Evolutionary conservation across 2,888 invertebrate species (phyloP).

Genomic region (Lasioglossum marginatum): DNA sequence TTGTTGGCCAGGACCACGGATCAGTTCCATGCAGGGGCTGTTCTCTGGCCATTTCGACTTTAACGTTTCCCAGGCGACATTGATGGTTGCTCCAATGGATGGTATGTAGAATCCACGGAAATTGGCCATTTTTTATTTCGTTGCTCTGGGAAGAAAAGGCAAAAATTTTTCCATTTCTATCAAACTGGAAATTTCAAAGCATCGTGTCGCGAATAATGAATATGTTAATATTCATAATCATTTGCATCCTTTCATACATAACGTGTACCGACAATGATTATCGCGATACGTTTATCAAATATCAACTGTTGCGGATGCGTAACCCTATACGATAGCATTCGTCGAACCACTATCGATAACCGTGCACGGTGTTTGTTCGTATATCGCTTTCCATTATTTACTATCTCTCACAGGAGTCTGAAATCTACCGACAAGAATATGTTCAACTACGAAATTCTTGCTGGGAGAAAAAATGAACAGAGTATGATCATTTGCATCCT

Average conservation of each 20-base stretch:
- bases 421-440: neutral
- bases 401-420: no score
- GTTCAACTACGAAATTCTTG: no score
- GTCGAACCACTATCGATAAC: slow-evolving; percentile 2
- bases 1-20: slow-evolving; percentile 82
- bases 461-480: no score
- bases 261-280: neutral
- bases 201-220: neutral
- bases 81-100: slow-evolving; percentile 90
- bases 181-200: neutral
- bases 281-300: neutral
- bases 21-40: slow-evolving; percentile 84
- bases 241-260: neutral
- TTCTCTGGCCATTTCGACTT: slow-evolving; percentile 91
- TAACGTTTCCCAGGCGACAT: slow-evolving; percentile 93
- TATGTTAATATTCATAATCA: no score
- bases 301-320: slow-evolving; percentile 29
- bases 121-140: slow-evolving; percentile 86
- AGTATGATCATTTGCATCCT: no score
- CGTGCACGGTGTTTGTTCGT: neutral
- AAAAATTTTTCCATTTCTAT: neutral
- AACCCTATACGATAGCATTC: neutral
- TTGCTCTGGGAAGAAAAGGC: slow-evolving; percentile 43
- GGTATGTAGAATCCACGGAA: slow-evolving; percentile 89
- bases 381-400: no score